phyloP scores from a whole-genome alignment of 2,797 vertebrate genomes.

The Linurgus olivaceus region DNA sequence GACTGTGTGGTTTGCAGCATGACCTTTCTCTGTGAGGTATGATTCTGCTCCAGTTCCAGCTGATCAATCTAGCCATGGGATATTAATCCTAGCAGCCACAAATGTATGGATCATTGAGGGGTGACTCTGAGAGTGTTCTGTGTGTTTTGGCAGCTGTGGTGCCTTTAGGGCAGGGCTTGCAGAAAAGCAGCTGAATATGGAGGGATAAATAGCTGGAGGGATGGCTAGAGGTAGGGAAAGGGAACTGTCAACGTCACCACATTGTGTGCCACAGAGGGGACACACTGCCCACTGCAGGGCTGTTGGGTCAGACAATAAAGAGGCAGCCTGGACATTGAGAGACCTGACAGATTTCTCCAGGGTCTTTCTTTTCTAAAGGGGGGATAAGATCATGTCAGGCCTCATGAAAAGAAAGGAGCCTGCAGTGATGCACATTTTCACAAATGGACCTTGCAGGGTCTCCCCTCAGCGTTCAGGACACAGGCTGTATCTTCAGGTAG shows the following conservation, averaged over 20 bases:
- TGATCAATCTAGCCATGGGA: neutral
- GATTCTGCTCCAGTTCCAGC: neutral
- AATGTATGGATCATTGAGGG: neutral
- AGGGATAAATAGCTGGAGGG: neutral
- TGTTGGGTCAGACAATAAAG: neutral
- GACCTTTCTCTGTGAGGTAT: neutral
- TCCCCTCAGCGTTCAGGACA: neutral
- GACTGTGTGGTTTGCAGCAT: neutral
- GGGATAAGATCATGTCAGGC: neutral
- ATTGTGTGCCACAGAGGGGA: fast-evolving
- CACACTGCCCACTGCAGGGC: neutral
- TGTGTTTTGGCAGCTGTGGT: neutral
- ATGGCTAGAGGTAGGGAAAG: neutral
- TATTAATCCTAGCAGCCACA: neutral
- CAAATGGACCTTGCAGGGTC: neutral
- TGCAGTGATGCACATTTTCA: fast-evolving
- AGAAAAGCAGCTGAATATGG: neutral
- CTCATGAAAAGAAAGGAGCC: neutral
- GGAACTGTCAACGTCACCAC: neutral
- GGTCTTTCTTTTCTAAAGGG: neutral
- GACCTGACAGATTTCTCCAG: neutral
- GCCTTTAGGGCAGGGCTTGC: neutral
- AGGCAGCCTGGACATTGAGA: neutral
- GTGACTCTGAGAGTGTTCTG: neutral
- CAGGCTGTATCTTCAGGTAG: neutral